Evolutionary conservation across 1,140 invertebrate species (phyloP), one percentile per base, ranked within the genome.

Genomic region (Epicauta chinensis): DNA sequence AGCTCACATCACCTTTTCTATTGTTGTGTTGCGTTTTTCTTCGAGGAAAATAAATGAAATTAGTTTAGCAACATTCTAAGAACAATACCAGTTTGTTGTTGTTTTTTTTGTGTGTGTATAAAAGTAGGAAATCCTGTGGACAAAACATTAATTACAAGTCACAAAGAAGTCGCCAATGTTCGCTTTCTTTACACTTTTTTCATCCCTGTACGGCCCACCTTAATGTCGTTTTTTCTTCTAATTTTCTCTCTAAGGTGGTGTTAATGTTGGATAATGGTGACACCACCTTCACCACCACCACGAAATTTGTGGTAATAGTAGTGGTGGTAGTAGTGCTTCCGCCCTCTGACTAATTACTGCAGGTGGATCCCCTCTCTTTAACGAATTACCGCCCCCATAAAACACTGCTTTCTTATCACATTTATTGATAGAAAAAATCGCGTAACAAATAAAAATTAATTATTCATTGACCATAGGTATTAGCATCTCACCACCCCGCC

Each of bases 311-410:
- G 23, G 43, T 35, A n/a, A n/a, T n/a, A n/a, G n/a, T n/a, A n/a
- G 39, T 38, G 45, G 53, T 49, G 49, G 43, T 49, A 39, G 13
- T 32, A 13, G 46, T 44, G 53, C 53, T 55, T 55, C 53, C 53
- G 53, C 53, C 53, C 45, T 49, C 53, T 55, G 53, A 55, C 53
- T 55, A 55, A 55, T 55, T 55, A 55, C 46, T 55, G 53, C 53
- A 55, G 53, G 53, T 55, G 53, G 17, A 36, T 47, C 46, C 46
- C 46, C 53, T 30, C 37, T 40, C 36, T 34, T 11, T 23, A 23
- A 23, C 23, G 23, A 23, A 23, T 14, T 16, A 47, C 45, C 45
- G 34, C 45, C 45, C 45, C 45, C 17, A 32, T n/a, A 23, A 5
- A 23, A 36, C 12, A 36, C 44, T 32, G 23, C 31, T 13, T 46